Evolutionary conservation across 1,140 invertebrate species (phyloP), one percentile per base, ranked within the genome.

Genomic region (Macrosteles quadrilineatus): DNA sequence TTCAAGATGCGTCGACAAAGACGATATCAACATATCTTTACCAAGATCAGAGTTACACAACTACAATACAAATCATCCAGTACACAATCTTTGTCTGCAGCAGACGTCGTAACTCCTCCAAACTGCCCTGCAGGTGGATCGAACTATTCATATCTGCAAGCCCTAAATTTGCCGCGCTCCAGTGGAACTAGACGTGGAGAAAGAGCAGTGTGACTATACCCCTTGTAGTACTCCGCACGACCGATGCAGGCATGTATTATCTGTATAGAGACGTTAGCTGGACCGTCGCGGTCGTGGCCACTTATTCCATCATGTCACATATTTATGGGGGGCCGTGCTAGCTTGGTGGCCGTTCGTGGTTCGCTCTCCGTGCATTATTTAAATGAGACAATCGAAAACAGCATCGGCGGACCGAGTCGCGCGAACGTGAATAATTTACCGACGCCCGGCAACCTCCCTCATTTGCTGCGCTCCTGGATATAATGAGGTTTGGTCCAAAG

Each of bases 311-410:
- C 47, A 50, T 50, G 47, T 50, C 47, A 21, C 21, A 50, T 50
- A 50, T 50, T 50, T 50, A 50, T 50, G 47, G 47, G 47, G 47
- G 47, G 47, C 47, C 47, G 6, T 3, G 21, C 47, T 4, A 50
- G 14, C 47, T 19, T 21, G 47, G 47, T 50, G 47, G 47, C 14
- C 47, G 14, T n/a, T 21, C 47, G 47, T 17, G 47, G n/a, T 6
- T 21, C n/a, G 47, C 47, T 50, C 47, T 6, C 14, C 47, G 47
- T 50, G 47, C 47, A 50, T 50, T 50, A 50, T 50, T 50, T 50
- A 50, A 50, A 50, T 50, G 47, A 50, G 47, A 50, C 47, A 50
- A 50, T 50, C 47, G 47, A 50, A 50, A 50, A 50, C 47, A 50
- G 47, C 47, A 50, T 50, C 47, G 47, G 4, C 14, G 4, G 4